A percentile compares a stretch with the other conserved stretches of the same genome.
Evolutionary conservation across 2,888 invertebrate genomes (phyloP).

Genomic region (Myopa testacea): DNA sequence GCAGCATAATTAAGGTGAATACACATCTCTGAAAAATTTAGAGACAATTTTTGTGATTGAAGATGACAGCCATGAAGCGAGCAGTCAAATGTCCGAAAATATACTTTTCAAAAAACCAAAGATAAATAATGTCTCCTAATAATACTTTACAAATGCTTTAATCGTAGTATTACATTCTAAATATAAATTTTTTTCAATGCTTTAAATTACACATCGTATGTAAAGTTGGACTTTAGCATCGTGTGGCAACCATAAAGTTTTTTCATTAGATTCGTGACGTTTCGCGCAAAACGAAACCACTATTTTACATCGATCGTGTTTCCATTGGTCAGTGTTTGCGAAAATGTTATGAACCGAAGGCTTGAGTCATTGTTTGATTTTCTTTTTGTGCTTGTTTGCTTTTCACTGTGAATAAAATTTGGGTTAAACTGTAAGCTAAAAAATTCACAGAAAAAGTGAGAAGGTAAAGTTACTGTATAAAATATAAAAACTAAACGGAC

Average conservation of each 20-base stretch:
- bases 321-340: constrained; percentile 52
- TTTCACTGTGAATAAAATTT: constrained; percentile 24
- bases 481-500: neutral
- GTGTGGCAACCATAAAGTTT: too few species aligned
- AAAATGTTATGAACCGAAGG: constrained; percentile 59
- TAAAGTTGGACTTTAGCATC: too few species aligned
- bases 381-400: constrained; percentile 31
- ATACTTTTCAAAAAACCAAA: neutral
- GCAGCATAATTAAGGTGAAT: too few species aligned
- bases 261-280: too few species aligned
- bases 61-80: neutral
- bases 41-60: neutral
- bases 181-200: too few species aligned
- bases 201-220: too few species aligned
- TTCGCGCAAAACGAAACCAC: too few species aligned
- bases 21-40: too few species aligned
- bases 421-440: constrained; percentile 28
- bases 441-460: neutral
- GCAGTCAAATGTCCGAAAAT: constrained; percentile 10
- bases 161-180: too few species aligned
- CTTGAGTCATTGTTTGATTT: constrained; percentile 8
- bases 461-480: constrained; percentile 8
- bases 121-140: neutral
- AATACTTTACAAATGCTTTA: too few species aligned
- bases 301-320: too few species aligned